A percentile compares a stretch with the other conserved stretches of the same genome.
These are phyloP conservation scores for Contarinia nasturtii DNA, from an alignment of 1,140 invertebrate species.

Conservation along the genomic window DNA sequence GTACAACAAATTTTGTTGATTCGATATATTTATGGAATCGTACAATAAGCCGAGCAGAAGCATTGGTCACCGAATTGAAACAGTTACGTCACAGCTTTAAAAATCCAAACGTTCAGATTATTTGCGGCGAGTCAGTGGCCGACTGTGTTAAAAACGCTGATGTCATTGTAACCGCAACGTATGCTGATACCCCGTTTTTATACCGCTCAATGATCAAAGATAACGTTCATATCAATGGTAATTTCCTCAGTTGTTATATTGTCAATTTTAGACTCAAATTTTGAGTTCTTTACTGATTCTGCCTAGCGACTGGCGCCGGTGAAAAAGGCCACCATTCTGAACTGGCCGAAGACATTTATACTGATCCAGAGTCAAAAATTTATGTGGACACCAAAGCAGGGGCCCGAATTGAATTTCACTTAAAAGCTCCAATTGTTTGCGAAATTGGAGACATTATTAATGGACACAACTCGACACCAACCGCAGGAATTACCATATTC, in stretches of 20 bases:
- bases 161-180: slow-evolving; percentile 31
- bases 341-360: slow-evolving; percentile 21
- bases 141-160: slow-evolving; percentile 30
- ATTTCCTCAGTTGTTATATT: background rate
- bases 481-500: slow-evolving; percentile 9
- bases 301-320: slow-evolving; percentile 25
- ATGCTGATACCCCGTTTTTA: slow-evolving; percentile 24
- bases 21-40: slow-evolving; percentile 34
- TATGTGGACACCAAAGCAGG: slow-evolving; percentile 23
- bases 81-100: slow-evolving; percentile 10
- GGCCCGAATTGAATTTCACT: slow-evolving; percentile 19
- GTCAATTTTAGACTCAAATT: background rate
- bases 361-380: slow-evolving; percentile 11
- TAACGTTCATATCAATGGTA: slow-evolving; percentile 25
- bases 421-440: slow-evolving; percentile 14
- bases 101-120: slow-evolving; percentile 1
- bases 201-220: slow-evolving; percentile 26
- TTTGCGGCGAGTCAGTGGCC: slow-evolving; percentile 10
- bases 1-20: slow-evolving; percentile 23
- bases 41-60: slow-evolving; percentile 23
- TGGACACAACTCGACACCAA: background rate
- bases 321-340: slow-evolving; percentile 21
- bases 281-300: background rate
- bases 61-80: slow-evolving; percentile 18
- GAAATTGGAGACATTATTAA: slow-evolving; percentile 23